Evolutionary conservation across 2,797 vertebrate genomes (phyloP), one percentile per base, ranked within the genome.

Genomic region (Leptodactylus fallax): DNA sequence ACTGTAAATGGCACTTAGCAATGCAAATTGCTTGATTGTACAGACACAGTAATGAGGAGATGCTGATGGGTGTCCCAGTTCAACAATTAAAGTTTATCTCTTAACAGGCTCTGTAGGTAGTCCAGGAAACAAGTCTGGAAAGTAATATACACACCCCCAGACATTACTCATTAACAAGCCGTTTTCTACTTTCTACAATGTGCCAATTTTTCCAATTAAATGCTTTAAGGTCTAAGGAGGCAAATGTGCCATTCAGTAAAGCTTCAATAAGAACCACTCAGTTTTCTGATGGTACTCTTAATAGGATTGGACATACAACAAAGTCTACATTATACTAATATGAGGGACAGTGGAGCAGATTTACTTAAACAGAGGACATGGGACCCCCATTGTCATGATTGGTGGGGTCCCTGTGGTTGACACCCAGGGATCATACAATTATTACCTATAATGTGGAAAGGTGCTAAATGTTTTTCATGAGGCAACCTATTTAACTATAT

Each of bases 81-180:
- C 85, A 14, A 82, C 2, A 23, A 51, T 88, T 81, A 56, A 17
- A 0, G 0, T 67, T 87, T 90, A 85, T 49, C 79, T 90, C 85
- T 85, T 87, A 90, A 88, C 51, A 90, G 83, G 65, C 14, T 61
- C 16, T 72, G 81, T 87, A 58, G 77, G 63, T 14, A 6, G 3
- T 79, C 0, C 1, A 90, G 91, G 19, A 47, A 0, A 0, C 90
- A 83, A 36, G 36, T 23, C 82, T 89, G 6, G 90, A 89, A 90
- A 85, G 55, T 21, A 69, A 84, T 81, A 87, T 91, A 79, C 51
- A 88, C 53, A 1, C 0, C 76, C 53, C 6, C 23, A 58, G 14
- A 89, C 84, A 85, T 82, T 90, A 87, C 69, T 79, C 27, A 82
- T 16, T 90, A 88, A 91, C 79, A 63, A 91, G 81, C 7, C 83